Evolutionary conservation across 2,797 vertebrate genomes (phyloP), one percentile per base, ranked within the genome.

Genomic region (Denticeps clupeoides): DNA sequence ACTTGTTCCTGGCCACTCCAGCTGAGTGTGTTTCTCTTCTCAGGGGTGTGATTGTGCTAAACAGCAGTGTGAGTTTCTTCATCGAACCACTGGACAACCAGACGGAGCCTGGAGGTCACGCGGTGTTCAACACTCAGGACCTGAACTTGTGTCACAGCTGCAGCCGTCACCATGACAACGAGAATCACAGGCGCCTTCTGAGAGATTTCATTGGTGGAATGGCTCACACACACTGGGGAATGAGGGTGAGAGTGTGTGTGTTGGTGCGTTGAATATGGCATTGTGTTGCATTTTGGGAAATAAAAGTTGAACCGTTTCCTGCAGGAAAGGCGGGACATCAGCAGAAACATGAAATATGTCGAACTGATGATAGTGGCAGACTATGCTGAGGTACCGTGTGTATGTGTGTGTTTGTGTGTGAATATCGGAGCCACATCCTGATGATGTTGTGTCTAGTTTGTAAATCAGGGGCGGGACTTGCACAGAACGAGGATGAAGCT

Each of bases 361-460:
- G 93, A 99, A 59, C 82, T 99, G 55, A 82, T 97, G 66, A 60
- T 99, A 0, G 95, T 93, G 57, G 95, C 93, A 38, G 95, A 99
- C 74, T 82, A 87, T 10, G 81, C 89, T 4, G 91, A 96, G 92
- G 95, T 99, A 77, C 33, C 49, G 35, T 15, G 9, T 16, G 31
- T 37, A 43, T 45, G 43, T 31, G 43, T 32, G 33, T 53, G 33
- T 16, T 22, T 47, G 33, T 33, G 15, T 50, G 13, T 27, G 16
- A 12, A 21, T 26, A 31, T 38, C 22, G 49, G 22, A 27, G n/a
- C 3, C n/a, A 41, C 11, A 12, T n/a, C 51, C 29, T 49, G 28
- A 43, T 40, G 56, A 62, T n/a, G 1, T 63, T 49, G 12, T 58
- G 21, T 75, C 60, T 71, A 99, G 95, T 96, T 87, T 82, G 77